Evolutionary conservation across 92 coral and sea anemone genomes (phyloP), one percentile per base, ranked within the genome.

Genomic region (Heteractis magnifica): DNA sequence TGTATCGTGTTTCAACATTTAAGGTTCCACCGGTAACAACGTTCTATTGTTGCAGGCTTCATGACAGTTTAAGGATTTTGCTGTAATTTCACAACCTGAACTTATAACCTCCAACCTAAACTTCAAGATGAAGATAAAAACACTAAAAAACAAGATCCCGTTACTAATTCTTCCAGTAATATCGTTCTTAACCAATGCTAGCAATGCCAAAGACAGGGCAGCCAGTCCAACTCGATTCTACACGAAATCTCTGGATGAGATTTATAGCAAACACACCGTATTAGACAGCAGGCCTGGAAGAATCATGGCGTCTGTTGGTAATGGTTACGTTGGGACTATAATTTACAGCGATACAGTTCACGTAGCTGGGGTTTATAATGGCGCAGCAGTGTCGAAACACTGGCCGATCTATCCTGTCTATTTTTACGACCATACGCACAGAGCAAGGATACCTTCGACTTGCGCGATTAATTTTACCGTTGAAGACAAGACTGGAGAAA

Each of bases 391-490:
- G 44, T 89, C 97, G 6, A 93, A 91, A 77, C 72, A 74, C 49
- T 71, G 87, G 71, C 77, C 88, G 9, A 89, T 90, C 18, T 93
- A 93, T 26, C 97, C 97, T 0, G 89, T 93, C 10, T 82, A 91
- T 79, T 84, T 88, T 51, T 71, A 84, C 72, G 84, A 93, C 23
- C 97, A 93, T 80, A 76, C 97, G 0, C 97, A 93, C 71, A 91
- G 97, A 68, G 97, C 97, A 6, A 75, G 97, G n/a, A 84, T 93
- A 18, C 97, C 97, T 51, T 93, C 97, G 4, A 88, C 94, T 0
- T 90, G 88, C 14, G 89, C 97, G 23, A 49, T 93, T 4, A 84
- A 89, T 48, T 93, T 86, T 64, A 71, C 86, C 44, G 91, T 93
- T 26, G 26, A 50, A 11, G 89, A 86, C 9, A 20, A 84, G 18